A percentile compares a stretch with the other conserved stretches of the same genome.
Conservation (phyloP, 2,797 vertebrate genomes). For the Luscinia megarhynchos region DNA sequence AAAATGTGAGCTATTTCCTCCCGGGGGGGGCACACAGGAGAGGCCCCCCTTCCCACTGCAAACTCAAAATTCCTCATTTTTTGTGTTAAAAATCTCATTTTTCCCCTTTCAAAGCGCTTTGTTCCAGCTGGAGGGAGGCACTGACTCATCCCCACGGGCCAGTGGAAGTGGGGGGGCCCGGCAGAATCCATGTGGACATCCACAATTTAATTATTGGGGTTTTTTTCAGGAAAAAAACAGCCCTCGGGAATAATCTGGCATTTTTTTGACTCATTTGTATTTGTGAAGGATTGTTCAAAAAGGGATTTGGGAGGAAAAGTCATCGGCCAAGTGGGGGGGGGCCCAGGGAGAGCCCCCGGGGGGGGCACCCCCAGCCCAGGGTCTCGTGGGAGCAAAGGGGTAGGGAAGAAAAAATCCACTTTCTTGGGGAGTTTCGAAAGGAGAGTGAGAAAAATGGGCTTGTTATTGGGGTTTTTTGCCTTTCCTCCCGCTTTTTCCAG, state of each 20-base stretch:
- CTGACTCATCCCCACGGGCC: rapidly evolving
- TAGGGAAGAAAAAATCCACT: neutral
- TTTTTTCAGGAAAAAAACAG: neutral
- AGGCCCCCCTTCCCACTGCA: neutral
- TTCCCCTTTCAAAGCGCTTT: neutral
- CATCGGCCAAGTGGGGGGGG: neutral
- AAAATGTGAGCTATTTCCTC: conserved; percentile 29
- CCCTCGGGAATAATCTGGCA: neutral
- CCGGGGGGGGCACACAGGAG: neutral
- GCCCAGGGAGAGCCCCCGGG: neutral
- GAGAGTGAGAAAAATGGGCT: neutral
- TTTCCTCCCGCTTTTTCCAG: neutral
- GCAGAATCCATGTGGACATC: neutral
- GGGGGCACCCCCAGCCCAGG: neutral
- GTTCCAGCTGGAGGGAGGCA: neutral
- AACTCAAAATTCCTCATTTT: neutral
- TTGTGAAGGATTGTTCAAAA: neutral
- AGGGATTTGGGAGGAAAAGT: neutral
- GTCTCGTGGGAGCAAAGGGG: neutral
- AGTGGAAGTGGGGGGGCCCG: neutral
- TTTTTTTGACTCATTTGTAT: neutral
- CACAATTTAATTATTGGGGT: neutral
- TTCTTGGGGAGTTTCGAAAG: neutral
- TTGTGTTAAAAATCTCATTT: neutral
- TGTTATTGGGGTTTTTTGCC: neutral